A percentile compares a stretch with the other conserved stretches of the same genome.
Evolutionary conservation across 2,888 invertebrate species (phyloP).

Genomic region (Nasonovia ribisnigri): DNA sequence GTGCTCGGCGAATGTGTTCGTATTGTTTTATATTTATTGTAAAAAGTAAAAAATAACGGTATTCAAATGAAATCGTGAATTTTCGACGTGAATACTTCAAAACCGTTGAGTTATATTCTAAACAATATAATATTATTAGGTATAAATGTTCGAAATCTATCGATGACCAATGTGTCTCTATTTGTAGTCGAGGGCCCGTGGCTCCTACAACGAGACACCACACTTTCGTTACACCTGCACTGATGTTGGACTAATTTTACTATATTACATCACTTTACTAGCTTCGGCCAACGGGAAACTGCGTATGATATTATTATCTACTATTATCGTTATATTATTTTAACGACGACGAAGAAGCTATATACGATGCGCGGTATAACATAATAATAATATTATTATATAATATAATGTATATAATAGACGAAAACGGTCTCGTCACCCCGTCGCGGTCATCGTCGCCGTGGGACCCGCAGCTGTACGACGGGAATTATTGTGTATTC

Average conservation of each 20-base stretch:
- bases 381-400: not conserved
- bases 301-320: not conserved
- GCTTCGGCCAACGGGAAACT: not conserved
- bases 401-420: not conserved
- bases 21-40: too few relatives aligned
- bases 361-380: not conserved
- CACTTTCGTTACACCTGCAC: not conserved
- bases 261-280: not conserved
- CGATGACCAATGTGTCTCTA: not conserved
- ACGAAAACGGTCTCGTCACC: conserved; percentile 51
- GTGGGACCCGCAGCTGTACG: not conserved
- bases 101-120: not conserved
- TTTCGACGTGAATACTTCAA: not conserved
- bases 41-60: not conserved
- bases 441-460: conserved; percentile 17
- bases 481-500: not conserved
- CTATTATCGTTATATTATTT: not conserved
- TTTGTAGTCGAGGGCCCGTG: not conserved
- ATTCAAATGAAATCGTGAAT: not conserved
- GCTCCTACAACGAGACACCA: not conserved
- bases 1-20: too few relatives aligned
- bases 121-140: not conserved
- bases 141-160: not conserved
- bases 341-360: not conserved
- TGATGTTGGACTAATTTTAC: not conserved